These are phyloP conservation scores for Aphis craccivora DNA, from an alignment of 1,140 invertebrate species.

Conservation along the genomic window DNA sequence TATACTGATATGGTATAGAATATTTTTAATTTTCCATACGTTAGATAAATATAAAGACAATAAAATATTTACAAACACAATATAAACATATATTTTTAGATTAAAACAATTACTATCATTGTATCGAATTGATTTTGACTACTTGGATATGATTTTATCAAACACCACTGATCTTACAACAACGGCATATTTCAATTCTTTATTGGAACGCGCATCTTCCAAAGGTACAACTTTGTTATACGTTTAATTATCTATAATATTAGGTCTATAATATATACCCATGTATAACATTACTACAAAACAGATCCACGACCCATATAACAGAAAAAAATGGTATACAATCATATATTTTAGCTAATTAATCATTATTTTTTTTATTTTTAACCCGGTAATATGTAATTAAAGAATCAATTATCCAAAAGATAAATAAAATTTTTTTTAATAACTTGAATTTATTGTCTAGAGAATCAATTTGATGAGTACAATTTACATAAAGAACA, in stretches of 20 bases:
- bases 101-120: conserved; percentile 43
- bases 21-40: background rate
- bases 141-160: conserved; percentile 30
- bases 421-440: background rate
- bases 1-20: background rate
- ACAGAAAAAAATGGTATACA: no score
- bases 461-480: conserved; percentile 71
- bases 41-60: background rate
- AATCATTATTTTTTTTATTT: no score
- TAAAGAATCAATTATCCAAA: background rate
- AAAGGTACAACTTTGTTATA: background rate
- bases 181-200: conserved; percentile 9
- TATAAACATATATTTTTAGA: background rate
- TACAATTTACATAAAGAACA: conserved; percentile 86
- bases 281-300: no score
- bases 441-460: background rate
- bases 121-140: conserved; percentile 35
- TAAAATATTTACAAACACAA: background rate
- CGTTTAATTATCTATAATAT: background rate
- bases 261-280: background rate
- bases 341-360: no score
- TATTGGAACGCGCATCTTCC: background rate
- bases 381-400: background rate
- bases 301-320: no score
- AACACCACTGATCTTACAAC: background rate